A percentile compares a stretch with the other conserved stretches of the same genome.
Evolutionary conservation across 2,888 invertebrate genomes (phyloP).

Genomic region (Onchidella celtica): DNA sequence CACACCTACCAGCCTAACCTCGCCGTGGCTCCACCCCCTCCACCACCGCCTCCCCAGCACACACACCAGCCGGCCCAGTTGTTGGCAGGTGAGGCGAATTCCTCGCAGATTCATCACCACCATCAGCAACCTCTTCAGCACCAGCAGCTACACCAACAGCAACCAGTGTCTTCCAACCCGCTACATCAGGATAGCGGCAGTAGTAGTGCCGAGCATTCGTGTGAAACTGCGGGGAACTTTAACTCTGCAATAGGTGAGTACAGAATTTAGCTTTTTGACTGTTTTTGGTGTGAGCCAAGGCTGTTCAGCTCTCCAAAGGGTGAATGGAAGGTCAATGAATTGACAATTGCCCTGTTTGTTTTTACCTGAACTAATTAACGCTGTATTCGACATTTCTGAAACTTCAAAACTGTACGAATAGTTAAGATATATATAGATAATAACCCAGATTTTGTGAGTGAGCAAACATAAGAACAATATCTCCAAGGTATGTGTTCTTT

Average conservation of each 20-base stretch:
- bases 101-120: not conserved
- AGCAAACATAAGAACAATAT: too few relatives aligned
- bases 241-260: not conserved
- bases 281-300: not conserved
- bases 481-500: too few relatives aligned
- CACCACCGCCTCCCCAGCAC: not conserved
- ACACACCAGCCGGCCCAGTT: too few relatives aligned
- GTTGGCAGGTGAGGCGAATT: slow-evolving; percentile 26
- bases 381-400: too few relatives aligned
- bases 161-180: not conserved
- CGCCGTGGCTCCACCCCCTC: not conserved
- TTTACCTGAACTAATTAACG: too few relatives aligned
- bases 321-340: too few relatives aligned
- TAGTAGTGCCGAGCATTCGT: not conserved
- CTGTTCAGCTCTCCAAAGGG: too few relatives aligned
- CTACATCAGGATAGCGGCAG: not conserved
- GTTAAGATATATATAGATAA: too few relatives aligned
- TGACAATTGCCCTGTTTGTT: too few relatives aligned
- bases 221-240: not conserved
- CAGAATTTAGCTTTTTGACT: not conserved
- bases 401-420: too few relatives aligned
- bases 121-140: not conserved
- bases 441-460: too few relatives aligned
- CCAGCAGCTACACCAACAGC: not conserved
- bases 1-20: not conserved